These are phyloP conservation scores for Pemphigus obesinymphae DNA, from an alignment of 1,140 invertebrate species.

Conservation along the genomic window DNA sequence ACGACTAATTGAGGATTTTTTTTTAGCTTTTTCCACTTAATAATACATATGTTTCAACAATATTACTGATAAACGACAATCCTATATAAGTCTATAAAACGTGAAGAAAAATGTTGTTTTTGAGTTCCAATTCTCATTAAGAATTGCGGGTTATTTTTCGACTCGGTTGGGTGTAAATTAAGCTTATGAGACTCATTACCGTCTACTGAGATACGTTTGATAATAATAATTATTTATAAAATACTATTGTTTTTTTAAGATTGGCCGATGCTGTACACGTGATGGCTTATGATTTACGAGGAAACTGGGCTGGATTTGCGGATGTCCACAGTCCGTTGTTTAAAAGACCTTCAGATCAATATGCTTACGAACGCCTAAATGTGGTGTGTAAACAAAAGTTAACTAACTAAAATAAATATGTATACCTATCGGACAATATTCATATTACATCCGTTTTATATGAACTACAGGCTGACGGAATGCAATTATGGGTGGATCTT, in stretches of 20 bases:
- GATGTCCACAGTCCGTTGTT: slow-evolving; percentile 81
- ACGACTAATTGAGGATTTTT: too few relatives aligned
- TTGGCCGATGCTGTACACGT: slow-evolving; percentile 74
- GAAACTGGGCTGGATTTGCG: slow-evolving; percentile 86
- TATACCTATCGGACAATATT: neutral
- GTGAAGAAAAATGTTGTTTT: too few relatives aligned
- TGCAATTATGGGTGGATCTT: slow-evolving; percentile 77
- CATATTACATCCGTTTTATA: neutral
- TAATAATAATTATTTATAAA: neutral
- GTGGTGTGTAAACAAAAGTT: slow-evolving; percentile 60
- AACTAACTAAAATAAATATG: too few relatives aligned
- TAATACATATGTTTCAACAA: too few relatives aligned
- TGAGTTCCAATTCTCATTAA: too few relatives aligned
- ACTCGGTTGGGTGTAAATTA: too few relatives aligned
- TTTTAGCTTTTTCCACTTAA: too few relatives aligned
- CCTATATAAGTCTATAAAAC: too few relatives aligned
- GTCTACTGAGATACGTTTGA: too few relatives aligned
- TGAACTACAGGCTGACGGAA: slow-evolving; percentile 68
- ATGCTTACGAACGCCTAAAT: slow-evolving; percentile 80
- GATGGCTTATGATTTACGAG: slow-evolving; percentile 87
- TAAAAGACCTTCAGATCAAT: slow-evolving; percentile 76
- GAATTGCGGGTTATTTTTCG: too few relatives aligned
- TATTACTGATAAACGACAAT: too few relatives aligned
- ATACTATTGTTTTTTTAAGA: slow-evolving; percentile 41
- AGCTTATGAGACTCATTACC: too few relatives aligned